Conservation (phyloP, 2,888 invertebrate genomes). For the Drosophila anceps region DNA sequence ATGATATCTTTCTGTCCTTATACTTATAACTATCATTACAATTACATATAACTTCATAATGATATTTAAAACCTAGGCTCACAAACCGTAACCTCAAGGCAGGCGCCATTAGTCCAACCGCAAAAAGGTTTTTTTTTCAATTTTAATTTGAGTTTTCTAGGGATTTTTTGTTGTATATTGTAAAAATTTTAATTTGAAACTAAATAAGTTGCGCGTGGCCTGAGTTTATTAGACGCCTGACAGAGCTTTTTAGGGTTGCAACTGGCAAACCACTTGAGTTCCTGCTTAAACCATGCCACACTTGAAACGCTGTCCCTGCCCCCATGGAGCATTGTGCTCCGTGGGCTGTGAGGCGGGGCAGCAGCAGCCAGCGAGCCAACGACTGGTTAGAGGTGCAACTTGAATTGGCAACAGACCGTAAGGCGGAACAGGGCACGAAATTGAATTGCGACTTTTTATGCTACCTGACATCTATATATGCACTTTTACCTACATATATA, state of each 20-base stretch:
- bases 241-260: slow-evolving; percentile 36
- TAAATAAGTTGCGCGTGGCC: slow-evolving; percentile 14
- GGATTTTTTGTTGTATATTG: background rate
- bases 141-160: background rate
- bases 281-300: slow-evolving; percentile 13
- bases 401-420: slow-evolving; percentile 72
- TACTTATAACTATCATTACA: background rate
- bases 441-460: slow-evolving; percentile 80
- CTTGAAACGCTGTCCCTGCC: background rate
- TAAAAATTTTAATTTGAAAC: background rate
- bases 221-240: slow-evolving; percentile 65
- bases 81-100: background rate
- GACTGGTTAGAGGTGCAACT: slow-evolving; percentile 59
- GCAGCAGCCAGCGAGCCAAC: background rate
- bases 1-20: background rate
- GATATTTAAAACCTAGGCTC: background rate
- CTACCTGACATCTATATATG: slow-evolving; percentile 48
- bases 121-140: background rate
- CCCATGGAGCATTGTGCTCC: slow-evolving; percentile 40
- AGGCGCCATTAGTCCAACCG: background rate
- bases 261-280: slow-evolving; percentile 22
- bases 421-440: slow-evolving; percentile 49
- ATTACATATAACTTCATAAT: too few species aligned
- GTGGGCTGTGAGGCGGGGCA: background rate
- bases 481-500: background rate